Conservation (phyloP, 1,140 invertebrate genomes). For the Mizuhopecten yessoensis region DNA sequence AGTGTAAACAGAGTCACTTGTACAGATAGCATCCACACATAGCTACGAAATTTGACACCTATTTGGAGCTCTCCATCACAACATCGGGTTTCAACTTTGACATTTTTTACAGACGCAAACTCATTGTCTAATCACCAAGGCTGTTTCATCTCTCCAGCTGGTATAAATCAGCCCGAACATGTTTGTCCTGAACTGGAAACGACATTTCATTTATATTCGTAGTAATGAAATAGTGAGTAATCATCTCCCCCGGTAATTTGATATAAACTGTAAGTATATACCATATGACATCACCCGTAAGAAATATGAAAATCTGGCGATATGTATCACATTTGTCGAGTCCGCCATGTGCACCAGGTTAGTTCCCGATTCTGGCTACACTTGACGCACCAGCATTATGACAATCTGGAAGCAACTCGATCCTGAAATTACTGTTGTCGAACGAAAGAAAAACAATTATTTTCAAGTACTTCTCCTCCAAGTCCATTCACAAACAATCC, state of each 20-base stretch:
- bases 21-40: not conserved
- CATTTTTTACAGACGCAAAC: slow-evolving; percentile 25
- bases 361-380: not conserved
- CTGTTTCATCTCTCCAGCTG: slow-evolving; percentile 37
- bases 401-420: not conserved
- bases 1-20: slow-evolving; percentile 8
- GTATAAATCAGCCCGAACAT: not conserved
- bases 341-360: not conserved
- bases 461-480: not conserved
- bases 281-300: not conserved
- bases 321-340: not conserved
- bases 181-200: slow-evolving; percentile 5
- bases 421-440: not conserved
- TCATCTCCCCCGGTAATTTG: not conserved
- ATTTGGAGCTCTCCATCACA: not conserved
- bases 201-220: slow-evolving; percentile 2
- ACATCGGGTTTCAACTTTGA: slow-evolving; percentile 1
- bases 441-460: not conserved
- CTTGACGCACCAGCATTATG: not conserved
- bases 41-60: not conserved
- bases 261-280: not conserved
- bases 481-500: slow-evolving; percentile 8
- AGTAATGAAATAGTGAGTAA: not conserved
- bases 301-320: not conserved
- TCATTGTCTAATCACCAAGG: not conserved